phyloP scores from a whole-genome alignment of 2,113 vertebrate species.

The Cisticola juncidis region DNA sequence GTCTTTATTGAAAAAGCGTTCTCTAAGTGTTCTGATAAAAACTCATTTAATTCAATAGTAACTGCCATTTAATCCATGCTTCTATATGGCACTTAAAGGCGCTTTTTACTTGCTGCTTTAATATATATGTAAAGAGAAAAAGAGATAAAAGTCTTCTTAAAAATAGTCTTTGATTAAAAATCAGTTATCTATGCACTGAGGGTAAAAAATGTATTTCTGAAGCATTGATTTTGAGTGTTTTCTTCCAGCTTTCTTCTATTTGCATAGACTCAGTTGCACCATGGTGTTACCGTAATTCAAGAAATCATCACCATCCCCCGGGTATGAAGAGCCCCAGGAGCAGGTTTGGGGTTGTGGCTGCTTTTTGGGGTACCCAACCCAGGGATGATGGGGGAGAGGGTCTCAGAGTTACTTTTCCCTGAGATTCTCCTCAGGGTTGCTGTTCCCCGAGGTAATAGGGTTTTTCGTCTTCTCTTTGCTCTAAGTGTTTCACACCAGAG shows the following conservation, averaged over 20 bases:
- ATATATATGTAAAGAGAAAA: background rate
- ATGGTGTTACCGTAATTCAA: background rate
- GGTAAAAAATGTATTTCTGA: background rate
- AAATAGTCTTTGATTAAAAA: background rate
- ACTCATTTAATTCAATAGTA: background rate
- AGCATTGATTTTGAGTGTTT: background rate
- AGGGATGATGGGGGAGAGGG: background rate
- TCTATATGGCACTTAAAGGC: background rate
- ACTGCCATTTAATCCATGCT: background rate
- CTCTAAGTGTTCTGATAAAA: background rate
- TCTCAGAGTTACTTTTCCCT: too few species aligned
- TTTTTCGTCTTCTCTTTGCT: too few species aligned
- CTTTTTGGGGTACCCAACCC: background rate
- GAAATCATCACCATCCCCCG: background rate
- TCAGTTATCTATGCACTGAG: background rate
- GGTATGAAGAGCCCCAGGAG: background rate
- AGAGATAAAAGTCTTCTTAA: background rate
- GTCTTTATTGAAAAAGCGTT: background rate
- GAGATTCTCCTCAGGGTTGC: too few species aligned
- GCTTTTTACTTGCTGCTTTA: background rate
- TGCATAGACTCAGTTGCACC: background rate
- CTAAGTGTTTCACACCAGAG: too few species aligned
- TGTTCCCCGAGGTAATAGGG: too few species aligned
- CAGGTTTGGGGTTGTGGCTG: background rate
- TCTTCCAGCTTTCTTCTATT: background rate